These are phyloP conservation scores for Antheraea mylitta DNA, from an alignment of 1,140 invertebrate genomes.

Conservation along the genomic window DNA sequence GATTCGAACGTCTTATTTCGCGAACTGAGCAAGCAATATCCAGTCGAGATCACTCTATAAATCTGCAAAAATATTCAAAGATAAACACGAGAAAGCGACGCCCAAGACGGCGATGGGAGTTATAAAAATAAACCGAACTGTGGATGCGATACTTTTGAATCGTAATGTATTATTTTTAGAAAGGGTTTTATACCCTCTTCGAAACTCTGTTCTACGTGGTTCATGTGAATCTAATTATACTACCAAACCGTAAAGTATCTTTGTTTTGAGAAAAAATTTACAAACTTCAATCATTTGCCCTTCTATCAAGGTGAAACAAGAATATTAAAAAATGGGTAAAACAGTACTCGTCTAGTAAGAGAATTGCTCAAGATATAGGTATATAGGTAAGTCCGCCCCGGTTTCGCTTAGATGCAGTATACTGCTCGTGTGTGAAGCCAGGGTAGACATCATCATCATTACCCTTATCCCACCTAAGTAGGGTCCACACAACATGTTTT, in stretches of 20 bases:
- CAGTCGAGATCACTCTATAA: slow-evolving; percentile 33
- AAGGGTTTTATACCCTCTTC: not conserved
- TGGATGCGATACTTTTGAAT: slow-evolving; percentile 24
- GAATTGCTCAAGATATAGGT: no score
- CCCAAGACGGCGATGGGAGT: slow-evolving; percentile 20
- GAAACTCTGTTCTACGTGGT: not conserved
- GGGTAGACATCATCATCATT: no score
- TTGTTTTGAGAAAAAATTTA: not conserved
- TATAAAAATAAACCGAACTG: not conserved
- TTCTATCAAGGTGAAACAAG: no score
- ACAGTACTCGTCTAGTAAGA: no score
- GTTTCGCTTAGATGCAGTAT: no score
- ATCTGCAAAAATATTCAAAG: slow-evolving; percentile 51
- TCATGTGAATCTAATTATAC: not conserved
- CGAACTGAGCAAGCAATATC: slow-evolving; percentile 28
- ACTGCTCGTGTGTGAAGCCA: no score
- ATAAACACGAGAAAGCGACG: slow-evolving; percentile 42
- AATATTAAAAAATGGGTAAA: no score
- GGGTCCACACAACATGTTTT: no score
- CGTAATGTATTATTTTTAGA: not conserved
- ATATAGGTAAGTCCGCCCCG: no score
- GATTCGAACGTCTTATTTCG: slow-evolving; percentile 20
- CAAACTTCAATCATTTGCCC: no score
- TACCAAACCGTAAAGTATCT: not conserved
- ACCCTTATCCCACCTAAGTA: no score